A percentile compares a stretch with the other conserved stretches of the same genome.
These are phyloP conservation scores for Eilema sororculum DNA, from an alignment of 2,888 invertebrate genomes.

Conservation along the genomic window DNA sequence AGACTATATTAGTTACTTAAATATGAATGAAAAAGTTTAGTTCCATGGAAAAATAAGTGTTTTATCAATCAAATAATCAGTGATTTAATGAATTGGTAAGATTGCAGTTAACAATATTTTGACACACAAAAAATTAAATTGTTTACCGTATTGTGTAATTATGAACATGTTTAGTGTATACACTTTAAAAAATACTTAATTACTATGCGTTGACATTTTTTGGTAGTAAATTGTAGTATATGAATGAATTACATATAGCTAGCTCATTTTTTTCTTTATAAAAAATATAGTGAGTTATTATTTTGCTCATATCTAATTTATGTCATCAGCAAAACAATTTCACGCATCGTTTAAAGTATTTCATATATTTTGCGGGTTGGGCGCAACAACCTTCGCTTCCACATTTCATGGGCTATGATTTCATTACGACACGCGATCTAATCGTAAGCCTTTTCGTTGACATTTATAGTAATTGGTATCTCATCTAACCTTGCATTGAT, in stretches of 20 bases:
- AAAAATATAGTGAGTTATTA: conserved; percentile 15
- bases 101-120: conserved; percentile 5
- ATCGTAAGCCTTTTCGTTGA: conserved; percentile 48
- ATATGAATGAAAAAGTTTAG: conserved; percentile 26
- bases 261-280: conserved; percentile 6
- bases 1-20: conserved; percentile 25
- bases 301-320: conserved; percentile 27
- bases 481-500: conserved; percentile 27
- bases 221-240: background rate
- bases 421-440: conserved; percentile 56
- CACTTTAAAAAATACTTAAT: background rate
- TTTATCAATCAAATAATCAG: background rate
- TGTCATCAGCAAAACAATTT: conserved; percentile 51
- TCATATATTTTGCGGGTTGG: conserved; percentile 46
- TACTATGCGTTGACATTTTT: background rate
- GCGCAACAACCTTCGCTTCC: conserved; percentile 50
- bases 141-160: background rate
- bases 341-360: conserved; percentile 54
- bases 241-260: background rate
- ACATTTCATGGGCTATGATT: conserved; percentile 58
- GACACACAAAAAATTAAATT: background rate
- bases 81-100: conserved; percentile 48
- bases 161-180: background rate
- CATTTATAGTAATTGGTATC: conserved; percentile 39
- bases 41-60: conserved; percentile 23